Conservation (phyloP, 30 jellyfish, hydroid and myxozoan species). For the Pseudorhiza aurosa region DNA sequence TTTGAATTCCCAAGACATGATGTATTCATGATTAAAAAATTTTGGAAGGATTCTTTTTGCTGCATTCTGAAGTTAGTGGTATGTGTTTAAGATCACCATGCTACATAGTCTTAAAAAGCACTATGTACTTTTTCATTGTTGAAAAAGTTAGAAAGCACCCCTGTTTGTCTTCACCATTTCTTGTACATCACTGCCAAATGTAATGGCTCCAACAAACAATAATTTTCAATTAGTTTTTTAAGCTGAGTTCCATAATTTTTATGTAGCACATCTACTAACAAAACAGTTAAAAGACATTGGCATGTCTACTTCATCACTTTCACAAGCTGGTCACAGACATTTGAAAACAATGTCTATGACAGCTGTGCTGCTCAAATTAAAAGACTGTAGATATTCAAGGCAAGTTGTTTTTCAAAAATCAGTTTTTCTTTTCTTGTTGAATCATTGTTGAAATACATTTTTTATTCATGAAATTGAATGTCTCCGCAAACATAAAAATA, state of each 20-base stretch:
- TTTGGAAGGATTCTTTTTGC: too few species aligned
- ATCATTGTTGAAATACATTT: too few species aligned
- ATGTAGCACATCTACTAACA: not conserved
- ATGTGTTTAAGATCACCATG: not conserved
- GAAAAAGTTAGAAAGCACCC: too few species aligned
- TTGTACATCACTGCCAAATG: too few species aligned
- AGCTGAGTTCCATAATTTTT: too few species aligned
- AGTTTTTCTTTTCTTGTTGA: too few species aligned
- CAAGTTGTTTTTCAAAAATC: not conserved
- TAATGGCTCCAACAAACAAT: too few species aligned
- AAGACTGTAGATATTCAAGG: conserved; percentile 53
- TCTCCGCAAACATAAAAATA: too few species aligned
- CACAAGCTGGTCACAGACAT: conserved; percentile 46
- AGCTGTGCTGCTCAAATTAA: conserved; percentile 30
- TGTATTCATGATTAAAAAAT: not conserved
- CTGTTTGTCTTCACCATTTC: too few species aligned
- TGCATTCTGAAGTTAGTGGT: too few species aligned
- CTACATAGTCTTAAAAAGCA: not conserved
- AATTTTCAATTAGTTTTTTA: too few species aligned
- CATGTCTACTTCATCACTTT: conserved; percentile 1
- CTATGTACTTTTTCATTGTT: not conserved
- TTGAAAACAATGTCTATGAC: conserved; percentile 39
- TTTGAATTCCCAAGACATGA: not conserved
- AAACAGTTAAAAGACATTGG: conserved; percentile 17
- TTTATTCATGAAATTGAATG: too few species aligned